Percentiles rank a stretch among this genome's conserved stretches.
phyloP scores from a whole-genome alignment of 2,888 invertebrate genomes.

The Agrotis puta region DNA sequence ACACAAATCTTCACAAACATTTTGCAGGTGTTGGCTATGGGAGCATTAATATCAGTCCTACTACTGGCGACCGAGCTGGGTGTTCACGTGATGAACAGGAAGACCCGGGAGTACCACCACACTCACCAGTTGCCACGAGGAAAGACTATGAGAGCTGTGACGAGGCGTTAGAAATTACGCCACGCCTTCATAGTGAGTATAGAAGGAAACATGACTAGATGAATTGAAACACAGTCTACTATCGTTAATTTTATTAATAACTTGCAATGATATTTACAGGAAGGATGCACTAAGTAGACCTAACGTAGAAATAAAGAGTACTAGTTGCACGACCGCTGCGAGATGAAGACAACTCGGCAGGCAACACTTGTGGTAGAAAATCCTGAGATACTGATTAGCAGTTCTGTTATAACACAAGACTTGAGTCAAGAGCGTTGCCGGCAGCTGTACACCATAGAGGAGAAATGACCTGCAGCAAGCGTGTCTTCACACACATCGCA shows the following conservation, averaged over 20 bases:
- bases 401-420: not conserved
- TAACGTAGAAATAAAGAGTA: conserved; percentile 2
- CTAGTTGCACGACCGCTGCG: conserved; percentile 2
- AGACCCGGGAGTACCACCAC: not conserved
- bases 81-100: conserved; percentile 24
- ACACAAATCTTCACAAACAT: not conserved
- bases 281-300: conserved; percentile 37
- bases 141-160: not conserved
- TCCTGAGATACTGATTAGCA: not conserved
- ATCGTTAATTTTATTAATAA: conserved; percentile 38
- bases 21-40: conserved; percentile 58
- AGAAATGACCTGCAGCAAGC: too few species aligned
- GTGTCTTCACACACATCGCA: not conserved
- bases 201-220: too few species aligned
- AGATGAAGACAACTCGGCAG: not conserved
- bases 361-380: not conserved
- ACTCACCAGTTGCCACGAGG: not conserved
- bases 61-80: conserved; percentile 61
- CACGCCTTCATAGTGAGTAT: not conserved
- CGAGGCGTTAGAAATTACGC: not conserved
- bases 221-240: conserved; percentile 19
- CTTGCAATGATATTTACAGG: conserved; percentile 49
- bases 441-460: not conserved
- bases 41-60: conserved; percentile 54
- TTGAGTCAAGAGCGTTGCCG: not conserved